Percentiles rank a stretch among this genome's conserved stretches.
phyloP scores from a whole-genome alignment of 2,797 vertebrate genomes.

The Betta splendens region DNA sequence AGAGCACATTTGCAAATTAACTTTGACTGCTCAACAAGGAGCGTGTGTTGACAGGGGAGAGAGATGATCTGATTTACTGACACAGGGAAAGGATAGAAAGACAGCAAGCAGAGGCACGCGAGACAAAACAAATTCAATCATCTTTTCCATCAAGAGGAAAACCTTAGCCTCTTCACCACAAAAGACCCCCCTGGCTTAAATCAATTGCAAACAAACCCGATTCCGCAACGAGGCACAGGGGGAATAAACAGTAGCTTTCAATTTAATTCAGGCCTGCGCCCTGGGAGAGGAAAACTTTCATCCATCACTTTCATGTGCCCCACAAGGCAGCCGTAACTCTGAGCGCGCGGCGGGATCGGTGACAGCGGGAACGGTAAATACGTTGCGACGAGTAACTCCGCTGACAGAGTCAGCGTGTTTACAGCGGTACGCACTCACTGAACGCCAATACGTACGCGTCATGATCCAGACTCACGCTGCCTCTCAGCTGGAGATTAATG shows the following conservation, averaged over 20 bases:
- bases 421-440: slow-evolving; percentile 40
- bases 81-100: slow-evolving; percentile 66
- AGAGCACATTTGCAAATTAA: slow-evolving; percentile 75
- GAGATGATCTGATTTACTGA: slow-evolving; percentile 81
- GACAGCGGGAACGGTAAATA: slow-evolving; percentile 72
- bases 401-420: slow-evolving; percentile 63
- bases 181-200: slow-evolving; percentile 78
- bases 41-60: slow-evolving; percentile 78
- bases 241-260: slow-evolving; percentile 86
- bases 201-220: slow-evolving; percentile 86
- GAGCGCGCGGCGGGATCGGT: slow-evolving; percentile 39
- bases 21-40: slow-evolving; percentile 84
- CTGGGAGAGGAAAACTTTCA: slow-evolving; percentile 81
- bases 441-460: slow-evolving; percentile 26
- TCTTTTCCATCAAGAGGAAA: slow-evolving; percentile 80
- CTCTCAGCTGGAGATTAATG: slow-evolving; percentile 18
- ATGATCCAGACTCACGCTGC: slow-evolving; percentile 26
- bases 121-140: slow-evolving; percentile 85
- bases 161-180: slow-evolving; percentile 69
- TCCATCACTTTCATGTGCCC: slow-evolving; percentile 83
- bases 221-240: slow-evolving; percentile 68
- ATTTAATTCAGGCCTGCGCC: slow-evolving; percentile 79
- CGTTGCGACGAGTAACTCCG: slow-evolving; percentile 57
- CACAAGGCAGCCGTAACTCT: slow-evolving; percentile 56
- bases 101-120: slow-evolving; percentile 62